Evolutionary conservation across 2,888 invertebrate genomes (phyloP).

Genomic region (Heliconius hortense): DNA sequence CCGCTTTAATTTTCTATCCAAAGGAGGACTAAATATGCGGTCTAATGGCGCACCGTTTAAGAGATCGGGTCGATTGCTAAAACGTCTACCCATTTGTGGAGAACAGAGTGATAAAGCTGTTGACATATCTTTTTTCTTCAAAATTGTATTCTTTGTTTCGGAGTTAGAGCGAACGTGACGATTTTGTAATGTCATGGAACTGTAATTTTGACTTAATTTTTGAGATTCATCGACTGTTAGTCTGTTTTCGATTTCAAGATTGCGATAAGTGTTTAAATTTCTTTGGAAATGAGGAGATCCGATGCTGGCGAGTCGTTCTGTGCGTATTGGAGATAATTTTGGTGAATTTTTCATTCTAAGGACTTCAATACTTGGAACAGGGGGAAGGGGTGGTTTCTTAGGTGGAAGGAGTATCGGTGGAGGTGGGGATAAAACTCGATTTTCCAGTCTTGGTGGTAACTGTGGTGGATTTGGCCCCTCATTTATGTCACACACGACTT

Average conservation of each 20-base stretch:
- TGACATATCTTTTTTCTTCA: constrained; percentile 74
- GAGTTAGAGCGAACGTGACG: constrained; percentile 75
- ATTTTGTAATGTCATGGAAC: constrained; percentile 71
- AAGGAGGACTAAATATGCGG: constrained; percentile 66
- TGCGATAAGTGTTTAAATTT: constrained; percentile 81
- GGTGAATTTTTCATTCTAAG: constrained; percentile 80
- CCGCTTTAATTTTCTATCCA: constrained; percentile 65
- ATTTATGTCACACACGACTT: constrained; percentile 74
- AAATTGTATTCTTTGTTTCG: constrained; percentile 74
- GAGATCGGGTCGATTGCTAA: constrained; percentile 71
- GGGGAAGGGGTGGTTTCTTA: constrained; percentile 88
- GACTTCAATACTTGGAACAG: constrained; percentile 85
- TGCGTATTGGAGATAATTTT: constrained; percentile 67
- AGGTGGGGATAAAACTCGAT: constrained; percentile 69
- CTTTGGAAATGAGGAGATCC: constrained; percentile 85
- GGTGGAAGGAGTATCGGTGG: constrained; percentile 83
- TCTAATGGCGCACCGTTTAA: constrained; percentile 73
- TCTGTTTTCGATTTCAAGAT: constrained; percentile 79
- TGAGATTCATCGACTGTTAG: constrained; percentile 63
- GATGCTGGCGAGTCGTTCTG: constrained; percentile 82
- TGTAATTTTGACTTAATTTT: constrained; percentile 63
- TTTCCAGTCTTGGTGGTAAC: constrained; percentile 77
- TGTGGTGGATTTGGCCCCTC: constrained; percentile 74
- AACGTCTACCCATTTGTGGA: constrained; percentile 80
- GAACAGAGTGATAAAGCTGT: constrained; percentile 77